phyloP scores from a whole-genome alignment of 2,888 invertebrate genomes.

The Mantis religiosa region DNA sequence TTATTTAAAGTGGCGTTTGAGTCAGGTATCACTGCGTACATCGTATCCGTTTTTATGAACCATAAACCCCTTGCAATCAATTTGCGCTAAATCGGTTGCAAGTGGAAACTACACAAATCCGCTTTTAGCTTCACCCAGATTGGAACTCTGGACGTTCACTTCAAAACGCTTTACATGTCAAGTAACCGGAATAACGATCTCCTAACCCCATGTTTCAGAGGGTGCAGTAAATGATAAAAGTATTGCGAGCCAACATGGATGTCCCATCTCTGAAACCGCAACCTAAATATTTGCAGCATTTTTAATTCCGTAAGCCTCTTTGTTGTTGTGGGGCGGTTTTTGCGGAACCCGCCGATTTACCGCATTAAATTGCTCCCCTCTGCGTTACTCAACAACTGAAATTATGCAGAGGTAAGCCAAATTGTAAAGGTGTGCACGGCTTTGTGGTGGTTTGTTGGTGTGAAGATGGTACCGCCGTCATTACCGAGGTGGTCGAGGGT shows the following conservation, averaged over 20 bases:
- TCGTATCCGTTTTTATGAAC: no score
- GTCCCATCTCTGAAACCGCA: neutral
- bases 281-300: neutral
- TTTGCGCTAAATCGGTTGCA: no score
- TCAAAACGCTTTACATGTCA: neutral
- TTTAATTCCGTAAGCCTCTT: neutral
- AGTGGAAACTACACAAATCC: no score
- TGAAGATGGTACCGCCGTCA: neutral
- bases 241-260: neutral
- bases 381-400: neutral
- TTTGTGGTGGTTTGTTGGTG: neutral
- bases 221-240: neutral
- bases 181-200: neutral
- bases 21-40: no score
- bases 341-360: neutral
- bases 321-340: neutral
- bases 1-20: no score
- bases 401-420: neutral
- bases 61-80: no score
- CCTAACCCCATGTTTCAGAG: no score
- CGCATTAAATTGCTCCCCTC: neutral
- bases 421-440: neutral
- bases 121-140: no score
- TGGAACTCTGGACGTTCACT: neutral
- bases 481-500: neutral